A percentile compares a stretch with the other conserved stretches of the same genome.
Evolutionary conservation across 2,797 vertebrate species (phyloP).

Genomic region (Tadarida brasiliensis): DNA sequence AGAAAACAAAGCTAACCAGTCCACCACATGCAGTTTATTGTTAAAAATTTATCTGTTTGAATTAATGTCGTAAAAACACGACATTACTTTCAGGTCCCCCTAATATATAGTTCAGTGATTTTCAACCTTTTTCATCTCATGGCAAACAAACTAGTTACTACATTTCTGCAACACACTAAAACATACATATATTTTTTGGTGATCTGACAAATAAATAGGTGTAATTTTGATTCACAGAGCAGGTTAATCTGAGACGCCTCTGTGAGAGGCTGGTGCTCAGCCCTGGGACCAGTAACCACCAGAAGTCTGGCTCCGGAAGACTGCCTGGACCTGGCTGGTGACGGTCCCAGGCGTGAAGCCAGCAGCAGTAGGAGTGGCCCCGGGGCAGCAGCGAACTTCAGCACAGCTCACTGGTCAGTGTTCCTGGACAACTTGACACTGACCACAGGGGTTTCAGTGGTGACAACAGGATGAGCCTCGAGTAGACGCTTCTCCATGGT

Average conservation of each 20-base stretch:
- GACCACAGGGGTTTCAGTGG: rapidly evolving
- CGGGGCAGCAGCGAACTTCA: background rate
- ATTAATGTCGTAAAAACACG: too few species aligned
- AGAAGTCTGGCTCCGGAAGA: background rate
- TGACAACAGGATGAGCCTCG: too few species aligned
- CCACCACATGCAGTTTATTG: too few species aligned
- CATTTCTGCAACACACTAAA: background rate
- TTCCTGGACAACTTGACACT: too few species aligned
- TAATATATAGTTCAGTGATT: background rate
- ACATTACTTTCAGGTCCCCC: too few species aligned
- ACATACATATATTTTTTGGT: background rate
- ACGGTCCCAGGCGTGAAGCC: too few species aligned
- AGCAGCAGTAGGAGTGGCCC: background rate
- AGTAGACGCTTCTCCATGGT: background rate
- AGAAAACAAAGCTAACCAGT: too few species aligned
- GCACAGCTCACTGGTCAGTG: background rate
- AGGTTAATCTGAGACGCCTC: background rate
- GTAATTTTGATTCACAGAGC: background rate
- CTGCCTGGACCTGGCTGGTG: background rate
- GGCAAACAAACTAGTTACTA: background rate
- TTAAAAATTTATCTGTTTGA: too few species aligned
- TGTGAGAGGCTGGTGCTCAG: too few species aligned
- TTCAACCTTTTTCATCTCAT: background rate
- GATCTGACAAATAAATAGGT: background rate
- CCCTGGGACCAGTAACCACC: background rate